Evolutionary conservation across 2,888 invertebrate species (phyloP).

Genomic region (Drosophila mettleri): DNA sequence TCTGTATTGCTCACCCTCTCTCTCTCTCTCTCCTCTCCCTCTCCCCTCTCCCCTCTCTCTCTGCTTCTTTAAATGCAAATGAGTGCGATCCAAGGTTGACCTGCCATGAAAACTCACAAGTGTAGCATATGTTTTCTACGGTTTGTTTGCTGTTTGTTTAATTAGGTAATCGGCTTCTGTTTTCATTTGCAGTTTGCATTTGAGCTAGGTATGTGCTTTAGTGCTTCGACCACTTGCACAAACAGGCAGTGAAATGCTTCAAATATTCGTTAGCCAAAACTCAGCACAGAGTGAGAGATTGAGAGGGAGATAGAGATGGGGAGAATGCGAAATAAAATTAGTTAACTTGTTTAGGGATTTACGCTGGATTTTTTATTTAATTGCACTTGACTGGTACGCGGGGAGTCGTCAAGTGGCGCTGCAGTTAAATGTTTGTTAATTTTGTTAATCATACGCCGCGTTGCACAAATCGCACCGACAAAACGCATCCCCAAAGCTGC

Average conservation of each 20-base stretch:
- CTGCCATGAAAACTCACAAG: constrained; percentile 44
- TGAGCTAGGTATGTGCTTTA: constrained; percentile 9
- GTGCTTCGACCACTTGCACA: background rate
- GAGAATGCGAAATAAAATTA: background rate
- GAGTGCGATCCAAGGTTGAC: background rate
- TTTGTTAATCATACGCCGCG: constrained; percentile 70
- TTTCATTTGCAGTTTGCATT: constrained; percentile 34
- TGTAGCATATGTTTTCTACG: constrained; percentile 30
- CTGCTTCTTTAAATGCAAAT: background rate
- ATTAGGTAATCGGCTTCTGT: constrained; percentile 57
- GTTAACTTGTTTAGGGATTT: constrained; percentile 5
- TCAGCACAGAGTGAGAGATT: background rate
- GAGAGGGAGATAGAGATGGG: background rate
- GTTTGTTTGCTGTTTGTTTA: constrained; percentile 46
- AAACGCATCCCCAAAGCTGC: constrained; percentile 9
- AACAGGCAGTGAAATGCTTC: constrained; percentile 29
- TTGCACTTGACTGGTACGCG: background rate
- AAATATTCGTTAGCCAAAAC: constrained; percentile 27
- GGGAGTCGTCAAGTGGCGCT: constrained; percentile 27
- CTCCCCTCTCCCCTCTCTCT: background rate
- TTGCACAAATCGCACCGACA: constrained; percentile 48
- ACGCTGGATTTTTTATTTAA: constrained; percentile 2
- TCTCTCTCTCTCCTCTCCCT: background rate
- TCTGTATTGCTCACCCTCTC: no score
- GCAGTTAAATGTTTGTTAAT: constrained; percentile 57